Conservation (phyloP, 2,888 invertebrate genomes). For the Pyrochroa serraticornis region DNA sequence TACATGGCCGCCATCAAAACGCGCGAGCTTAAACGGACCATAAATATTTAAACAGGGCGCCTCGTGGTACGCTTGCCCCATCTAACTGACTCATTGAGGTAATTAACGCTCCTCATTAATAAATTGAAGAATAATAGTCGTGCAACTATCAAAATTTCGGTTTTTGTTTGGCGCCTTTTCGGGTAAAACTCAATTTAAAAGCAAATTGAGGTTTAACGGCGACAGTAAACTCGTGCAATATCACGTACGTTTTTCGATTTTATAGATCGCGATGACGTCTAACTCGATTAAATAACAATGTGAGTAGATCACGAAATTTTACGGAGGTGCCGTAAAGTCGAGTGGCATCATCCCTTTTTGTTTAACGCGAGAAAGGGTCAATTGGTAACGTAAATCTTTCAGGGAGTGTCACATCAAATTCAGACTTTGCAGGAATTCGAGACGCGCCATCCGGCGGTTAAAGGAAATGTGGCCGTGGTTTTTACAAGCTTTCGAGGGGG, state of each 20-base stretch:
- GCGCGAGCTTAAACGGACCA: conserved; percentile 7
- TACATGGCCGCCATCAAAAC: conserved; percentile 6
- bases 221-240: conserved; percentile 22
- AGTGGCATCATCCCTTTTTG: conserved; percentile 27
- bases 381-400: conserved; percentile 27
- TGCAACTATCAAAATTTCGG: not conserved
- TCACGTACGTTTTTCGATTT: conserved; percentile 30
- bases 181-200: conserved; percentile 25
- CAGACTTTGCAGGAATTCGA: conserved; percentile 15
- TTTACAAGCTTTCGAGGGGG: not conserved
- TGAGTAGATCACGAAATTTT: conserved; percentile 23
- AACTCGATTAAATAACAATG: conserved; percentile 33
- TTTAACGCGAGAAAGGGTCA: conserved; percentile 27
- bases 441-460: conserved; percentile 11
- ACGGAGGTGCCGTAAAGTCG: conserved; percentile 20
- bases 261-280: conserved; percentile 28
- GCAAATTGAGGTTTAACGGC: conserved; percentile 24
- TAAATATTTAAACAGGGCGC: conserved; percentile 15
- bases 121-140: conserved; percentile 1
- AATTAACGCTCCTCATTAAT: not conserved
- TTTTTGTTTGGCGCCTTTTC: conserved; percentile 7
- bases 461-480: not conserved
- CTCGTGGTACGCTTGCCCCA: not conserved
- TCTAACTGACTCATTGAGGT: too few species aligned
- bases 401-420: conserved; percentile 20